Evolutionary conservation across 2,113 vertebrate species (phyloP).

Genomic region (Brachyistius frenatus): DNA sequence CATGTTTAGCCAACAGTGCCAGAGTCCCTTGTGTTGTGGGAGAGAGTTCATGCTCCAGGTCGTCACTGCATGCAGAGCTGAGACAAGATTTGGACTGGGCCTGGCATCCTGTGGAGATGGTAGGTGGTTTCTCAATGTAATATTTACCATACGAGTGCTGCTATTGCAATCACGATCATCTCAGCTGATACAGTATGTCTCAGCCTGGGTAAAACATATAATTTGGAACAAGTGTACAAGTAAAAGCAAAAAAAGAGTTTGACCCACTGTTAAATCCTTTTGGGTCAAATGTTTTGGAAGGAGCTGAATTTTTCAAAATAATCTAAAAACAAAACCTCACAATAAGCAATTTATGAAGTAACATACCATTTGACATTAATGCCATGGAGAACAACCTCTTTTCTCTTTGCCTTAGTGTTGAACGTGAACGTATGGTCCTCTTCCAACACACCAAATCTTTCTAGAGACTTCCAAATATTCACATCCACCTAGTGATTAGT

Average conservation of each 20-base stretch:
- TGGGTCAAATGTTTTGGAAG: background rate
- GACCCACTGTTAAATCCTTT: background rate
- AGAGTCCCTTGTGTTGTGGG: constrained; percentile 39
- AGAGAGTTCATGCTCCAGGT: constrained; percentile 52
- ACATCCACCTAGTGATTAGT: constrained; percentile 25
- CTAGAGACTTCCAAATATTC: constrained; percentile 20
- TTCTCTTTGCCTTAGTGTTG: background rate
- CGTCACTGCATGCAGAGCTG: background rate
- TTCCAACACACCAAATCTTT: background rate
- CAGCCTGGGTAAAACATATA: background rate
- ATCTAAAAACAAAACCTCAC: background rate
- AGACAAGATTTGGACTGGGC: constrained; percentile 37
- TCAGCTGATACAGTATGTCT: background rate
- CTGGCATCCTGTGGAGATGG: constrained; percentile 17
- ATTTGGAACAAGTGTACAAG: background rate
- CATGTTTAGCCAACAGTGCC: constrained; percentile 62
- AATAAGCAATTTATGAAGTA: constrained; percentile 20
- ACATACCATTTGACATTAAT: constrained; percentile 7
- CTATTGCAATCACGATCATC: too few relatives aligned
- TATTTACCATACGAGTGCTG: constrained; percentile 19
- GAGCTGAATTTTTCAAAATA: background rate
- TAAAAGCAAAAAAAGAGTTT: too few relatives aligned
- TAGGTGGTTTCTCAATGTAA: constrained; percentile 35
- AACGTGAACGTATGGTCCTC: constrained; percentile 1
- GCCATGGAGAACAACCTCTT: background rate